Evolutionary conservation across 2,113 vertebrate genomes (phyloP), one percentile per base, ranked within the genome.

Genomic region (Rostratula benghalensis): DNA sequence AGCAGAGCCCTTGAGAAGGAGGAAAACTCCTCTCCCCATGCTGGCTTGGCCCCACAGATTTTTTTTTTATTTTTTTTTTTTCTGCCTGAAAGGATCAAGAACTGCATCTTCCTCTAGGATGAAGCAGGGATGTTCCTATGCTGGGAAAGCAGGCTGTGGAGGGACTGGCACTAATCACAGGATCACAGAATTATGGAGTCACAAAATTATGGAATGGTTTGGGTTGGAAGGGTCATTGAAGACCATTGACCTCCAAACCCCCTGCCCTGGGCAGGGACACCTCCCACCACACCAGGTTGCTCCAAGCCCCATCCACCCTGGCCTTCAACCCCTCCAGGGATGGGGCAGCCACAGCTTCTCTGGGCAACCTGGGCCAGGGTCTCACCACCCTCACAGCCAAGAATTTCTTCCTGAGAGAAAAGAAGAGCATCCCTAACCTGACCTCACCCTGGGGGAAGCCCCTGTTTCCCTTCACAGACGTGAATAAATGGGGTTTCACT

Each of bases 381-480:
- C n/a, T 35, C 57, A 35, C 22, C 22, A 16, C 9, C n/a, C 6
- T 14, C 9, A 35, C 2, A 37, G 23, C 3, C 6, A 61, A 37
- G 5, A 61, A 61, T 17, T 18, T 37, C 24, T 37, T 18, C 10
- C 24, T 8, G 7, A 37, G 13, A 54, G 10, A 27, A 21, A 59
- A 15, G 28, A 59, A 27, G 10, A 71, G 6, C 65, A 78, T n/a
- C 45, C 37, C 56, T 65, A 48, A 7, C 12, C 25, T 33, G 84
- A 60, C 33, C 45, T 21, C 2, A 3, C 12, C 23, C 25, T 28
- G 43, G 22, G 48, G 35, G 81, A 80, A 80, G 10, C 10, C 51
- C 43, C 57, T 3, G 1, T 48, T 53, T 71, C 28, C 64, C n/a
- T 57, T 43, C 59, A 25, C 0, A 0, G 53, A 13, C 11, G 1